Percentiles rank a stretch among this genome's conserved stretches.
Conservation (phyloP, 2,113 vertebrate genomes). For the Rhinolophus sinicus region DNA sequence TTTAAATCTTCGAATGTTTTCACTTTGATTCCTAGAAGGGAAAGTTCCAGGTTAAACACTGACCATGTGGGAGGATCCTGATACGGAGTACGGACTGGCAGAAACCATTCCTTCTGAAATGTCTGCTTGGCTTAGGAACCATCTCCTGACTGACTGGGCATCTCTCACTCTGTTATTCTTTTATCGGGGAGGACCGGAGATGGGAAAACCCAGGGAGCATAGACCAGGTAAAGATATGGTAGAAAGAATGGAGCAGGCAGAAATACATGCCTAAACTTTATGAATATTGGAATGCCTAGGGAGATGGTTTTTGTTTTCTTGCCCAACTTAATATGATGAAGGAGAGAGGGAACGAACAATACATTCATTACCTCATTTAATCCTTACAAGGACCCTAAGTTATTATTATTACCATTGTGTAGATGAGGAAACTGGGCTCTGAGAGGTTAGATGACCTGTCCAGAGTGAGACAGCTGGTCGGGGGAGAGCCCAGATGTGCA, state of each 20-base stretch:
- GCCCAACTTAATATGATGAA: neutral
- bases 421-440: neutral
- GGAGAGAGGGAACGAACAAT: neutral
- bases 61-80: neutral
- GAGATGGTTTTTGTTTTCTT: neutral
- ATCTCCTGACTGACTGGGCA: neutral
- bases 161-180: neutral
- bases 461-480: neutral
- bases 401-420: neutral
- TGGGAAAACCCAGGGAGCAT: neutral
- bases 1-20: constrained; percentile 17
- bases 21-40: neutral
- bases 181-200: neutral
- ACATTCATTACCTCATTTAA: neutral
- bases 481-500: neutral
- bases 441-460: neutral
- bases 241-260: neutral
- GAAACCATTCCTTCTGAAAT: neutral
- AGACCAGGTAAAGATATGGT: neutral
- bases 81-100: neutral
- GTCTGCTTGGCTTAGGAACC: neutral
- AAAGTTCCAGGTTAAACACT: neutral
- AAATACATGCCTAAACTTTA: neutral
- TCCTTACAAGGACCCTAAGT: neutral
- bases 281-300: neutral